Evolutionary conservation across 2,888 invertebrate species (phyloP), one percentile per base, ranked within the genome.

Genomic region (Eustalomyia histrio): DNA sequence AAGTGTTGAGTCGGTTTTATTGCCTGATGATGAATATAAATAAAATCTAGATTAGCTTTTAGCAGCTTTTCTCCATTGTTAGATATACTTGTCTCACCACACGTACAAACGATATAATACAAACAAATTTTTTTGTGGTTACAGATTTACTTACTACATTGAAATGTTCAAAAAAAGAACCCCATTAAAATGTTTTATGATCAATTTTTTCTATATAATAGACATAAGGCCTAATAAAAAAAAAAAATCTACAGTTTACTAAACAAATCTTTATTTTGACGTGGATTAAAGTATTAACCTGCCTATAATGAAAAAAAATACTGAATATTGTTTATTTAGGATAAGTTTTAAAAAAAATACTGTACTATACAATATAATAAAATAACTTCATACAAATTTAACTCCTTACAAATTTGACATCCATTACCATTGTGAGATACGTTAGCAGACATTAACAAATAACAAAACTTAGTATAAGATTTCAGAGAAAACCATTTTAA

Each of bases 71-170:
- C 24, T 2, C 4, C 16, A 24, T 16, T 52, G 16, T 52, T 50
- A 12, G 17, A 33, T 60, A 14, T n/a, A 0, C n/a, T 71, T 53
- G 53, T 43, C 39, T 53, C n/a, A 29, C 3, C 7, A 55, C 55
- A 10, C 43, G 29, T n/a, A n/a, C n/a, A n/a, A n/a, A n/a, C n/a
- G n/a, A n/a, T 29, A 47, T 47, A 55, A 71, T 53, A 61, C 33
- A 33, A 52, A 60, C 21, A 47, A 63, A 7, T n/a, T 33, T 3
- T 35, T 33, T 9, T 17, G 10, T 39, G 14, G 4, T n/a, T n/a
- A 18, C 60, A 52, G 61, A 39, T 16, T 61, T 72, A n/a, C n/a
- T n/a, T n/a, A n/a, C n/a, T 24, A 17, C 7, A 39, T 61, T 39
- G 21, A 52, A 71, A 53, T 61, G n/a, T 47, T 2, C n/a, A 14